These are phyloP conservation scores for Melitaea athalia DNA, from an alignment of 2,888 invertebrate genomes.

Conservation along the genomic window DNA sequence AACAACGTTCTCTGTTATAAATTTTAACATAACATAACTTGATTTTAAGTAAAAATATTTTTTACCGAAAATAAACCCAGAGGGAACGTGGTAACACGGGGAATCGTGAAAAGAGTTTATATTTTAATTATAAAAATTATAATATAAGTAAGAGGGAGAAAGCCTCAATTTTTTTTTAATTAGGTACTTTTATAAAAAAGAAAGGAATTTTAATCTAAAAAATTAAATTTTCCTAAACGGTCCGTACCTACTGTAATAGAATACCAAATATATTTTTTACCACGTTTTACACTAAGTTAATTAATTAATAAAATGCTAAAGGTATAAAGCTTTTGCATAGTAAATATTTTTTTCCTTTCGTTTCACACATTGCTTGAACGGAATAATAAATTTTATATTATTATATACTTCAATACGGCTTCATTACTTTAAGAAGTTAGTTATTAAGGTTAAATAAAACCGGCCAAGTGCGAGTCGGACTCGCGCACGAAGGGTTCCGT, in stretches of 20 bases:
- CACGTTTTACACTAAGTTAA: background rate
- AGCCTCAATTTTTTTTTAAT: background rate
- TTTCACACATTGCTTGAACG: background rate
- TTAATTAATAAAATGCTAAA: background rate
- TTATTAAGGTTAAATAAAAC: no score
- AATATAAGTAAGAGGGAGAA: background rate
- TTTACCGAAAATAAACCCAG: background rate
- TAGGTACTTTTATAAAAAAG: background rate
- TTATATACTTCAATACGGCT: no score
- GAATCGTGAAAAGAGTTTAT: background rate
- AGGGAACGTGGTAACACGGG: background rate
- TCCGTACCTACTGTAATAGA: background rate
- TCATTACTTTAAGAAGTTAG: no score
- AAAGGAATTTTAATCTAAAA: background rate
- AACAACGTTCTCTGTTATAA: background rate
- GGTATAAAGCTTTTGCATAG: background rate
- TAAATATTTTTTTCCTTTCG: background rate
- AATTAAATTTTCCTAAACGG: background rate
- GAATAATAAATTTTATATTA: no score
- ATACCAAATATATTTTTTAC: background rate
- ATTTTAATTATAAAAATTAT: conserved; percentile 6
- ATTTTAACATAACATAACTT: background rate
- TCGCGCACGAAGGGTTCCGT: no score
- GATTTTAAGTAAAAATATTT: background rate
- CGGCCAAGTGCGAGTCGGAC: no score